Base-by-base conservation (phyloP, 2,113 vertebrate genomes). In the Gallinago media region DNA sequence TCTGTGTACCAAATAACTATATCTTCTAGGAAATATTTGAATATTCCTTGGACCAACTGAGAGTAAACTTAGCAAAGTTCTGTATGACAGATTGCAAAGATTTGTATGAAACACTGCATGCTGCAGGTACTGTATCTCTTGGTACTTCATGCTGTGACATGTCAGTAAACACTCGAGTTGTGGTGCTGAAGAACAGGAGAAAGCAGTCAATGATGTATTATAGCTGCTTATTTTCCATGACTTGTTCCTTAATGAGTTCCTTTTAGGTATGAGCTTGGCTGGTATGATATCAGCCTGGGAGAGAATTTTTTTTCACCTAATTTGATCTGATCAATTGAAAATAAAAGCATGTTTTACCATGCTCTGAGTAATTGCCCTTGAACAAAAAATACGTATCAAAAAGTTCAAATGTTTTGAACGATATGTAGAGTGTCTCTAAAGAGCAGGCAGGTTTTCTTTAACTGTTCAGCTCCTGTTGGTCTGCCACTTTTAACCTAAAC, bases 1-100 rank as follows among this genome's bases (percentile, higher is more conserved):
- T 36, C 31, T 23, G 3, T 12, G 20, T 1, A 2, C 4, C 42
- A 44, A 25, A 54, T 31, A 55, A 19, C 12, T 36, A 0, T 2
- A 2, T 27, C 4, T 47, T 71, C 40, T 18, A 42, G 22, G 19
- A 62, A 74, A 29, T 50, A 44, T 4, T 66, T 58, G 50, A 62
- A 49, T 49, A 5, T 56, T 13, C 7, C 11, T 58, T 82, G 22
- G 67, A 32, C 19, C 13, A 42, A 8, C 26, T n/a, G 46, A 59
- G 26, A 3, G 2, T 50, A 46, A 82, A 59, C 6, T 26, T 68
- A 9, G 26, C 3, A 12, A 40, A 46, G n/a, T 29, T 50, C 21
- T 85, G 0, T 16, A 14, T 23, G 44, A 31, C 73, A 68, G 17
- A 25, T 11, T 50, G 19, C 7, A 9, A 55, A 56, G 25, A 34